Conservation (phyloP, 2,113 vertebrate species). For the Notarius quadriscutis region DNA sequence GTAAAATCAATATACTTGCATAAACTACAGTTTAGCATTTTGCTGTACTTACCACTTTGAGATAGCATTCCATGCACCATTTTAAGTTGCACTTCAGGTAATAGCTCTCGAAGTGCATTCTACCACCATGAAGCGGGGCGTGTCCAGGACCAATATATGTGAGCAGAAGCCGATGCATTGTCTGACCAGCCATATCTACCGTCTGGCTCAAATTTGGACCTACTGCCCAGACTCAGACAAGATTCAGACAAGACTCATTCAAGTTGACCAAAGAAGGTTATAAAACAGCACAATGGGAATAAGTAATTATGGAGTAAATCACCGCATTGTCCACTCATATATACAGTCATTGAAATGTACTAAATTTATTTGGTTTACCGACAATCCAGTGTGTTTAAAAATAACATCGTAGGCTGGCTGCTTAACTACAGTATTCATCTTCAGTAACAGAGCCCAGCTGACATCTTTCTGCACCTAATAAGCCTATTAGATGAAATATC, state of each 20-base stretch:
- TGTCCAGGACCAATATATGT: not conserved
- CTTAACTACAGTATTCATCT: not conserved
- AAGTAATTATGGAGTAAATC: not conserved
- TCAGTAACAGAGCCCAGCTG: not conserved
- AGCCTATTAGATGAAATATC: not conserved
- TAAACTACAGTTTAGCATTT: not conserved
- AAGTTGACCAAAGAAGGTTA: not conserved
- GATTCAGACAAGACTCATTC: not conserved
- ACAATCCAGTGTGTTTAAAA: not conserved
- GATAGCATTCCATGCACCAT: not conserved
- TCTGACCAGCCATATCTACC: not conserved
- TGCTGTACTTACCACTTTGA: not conserved
- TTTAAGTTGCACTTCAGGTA: not conserved
- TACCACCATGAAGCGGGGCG: not conserved
- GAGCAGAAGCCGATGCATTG: not conserved
- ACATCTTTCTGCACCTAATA: not conserved
- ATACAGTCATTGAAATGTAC: not conserved
- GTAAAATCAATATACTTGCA: not conserved
- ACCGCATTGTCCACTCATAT: not conserved
- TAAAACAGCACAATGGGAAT: not conserved
- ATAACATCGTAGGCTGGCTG: not conserved
- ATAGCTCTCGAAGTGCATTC: not conserved
- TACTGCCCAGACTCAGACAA: not conserved
- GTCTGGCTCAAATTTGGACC: not conserved
- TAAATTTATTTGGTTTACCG: not conserved